Conservation (phyloP, 1,140 invertebrate species). For the Brachionus sp. region DNA sequence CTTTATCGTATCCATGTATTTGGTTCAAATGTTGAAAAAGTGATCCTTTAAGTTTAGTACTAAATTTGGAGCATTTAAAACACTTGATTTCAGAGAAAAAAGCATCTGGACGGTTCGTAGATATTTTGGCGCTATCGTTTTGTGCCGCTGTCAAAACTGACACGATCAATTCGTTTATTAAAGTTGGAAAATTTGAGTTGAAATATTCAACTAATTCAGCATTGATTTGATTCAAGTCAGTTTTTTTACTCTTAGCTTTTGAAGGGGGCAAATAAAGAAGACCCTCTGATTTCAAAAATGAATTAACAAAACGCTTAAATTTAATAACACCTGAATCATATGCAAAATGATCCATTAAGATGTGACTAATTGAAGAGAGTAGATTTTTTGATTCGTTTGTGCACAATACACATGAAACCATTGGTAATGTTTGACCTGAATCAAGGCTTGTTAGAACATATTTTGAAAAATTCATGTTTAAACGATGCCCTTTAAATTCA, state of each 20-base stretch:
- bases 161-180: conserved; percentile 23
- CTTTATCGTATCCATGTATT: neutral
- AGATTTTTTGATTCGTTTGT: neutral
- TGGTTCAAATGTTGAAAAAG: conserved; percentile 24
- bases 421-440: conserved; percentile 1
- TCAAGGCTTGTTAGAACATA: conserved; percentile 8
- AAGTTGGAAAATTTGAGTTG: neutral
- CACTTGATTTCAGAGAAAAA: conserved; percentile 22
- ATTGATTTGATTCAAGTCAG: neutral
- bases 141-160: conserved; percentile 21
- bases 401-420: conserved; percentile 25
- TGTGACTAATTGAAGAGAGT: conserved; percentile 12
- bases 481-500: conserved; percentile 34
- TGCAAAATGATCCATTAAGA: conserved; percentile 38
- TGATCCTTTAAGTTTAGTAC: conserved; percentile 12
- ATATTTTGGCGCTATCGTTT: neutral
- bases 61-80: conserved; percentile 40
- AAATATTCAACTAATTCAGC: conserved; percentile 4
- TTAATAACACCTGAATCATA: conserved; percentile 2
- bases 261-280: neutral
- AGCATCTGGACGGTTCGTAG: neutral
- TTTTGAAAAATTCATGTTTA: conserved; percentile 32
- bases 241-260: neutral
- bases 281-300: neutral
- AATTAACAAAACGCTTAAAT: conserved; percentile 36